Conservation (phyloP, 2,113 vertebrate species). For the Capra hircus region DNA sequence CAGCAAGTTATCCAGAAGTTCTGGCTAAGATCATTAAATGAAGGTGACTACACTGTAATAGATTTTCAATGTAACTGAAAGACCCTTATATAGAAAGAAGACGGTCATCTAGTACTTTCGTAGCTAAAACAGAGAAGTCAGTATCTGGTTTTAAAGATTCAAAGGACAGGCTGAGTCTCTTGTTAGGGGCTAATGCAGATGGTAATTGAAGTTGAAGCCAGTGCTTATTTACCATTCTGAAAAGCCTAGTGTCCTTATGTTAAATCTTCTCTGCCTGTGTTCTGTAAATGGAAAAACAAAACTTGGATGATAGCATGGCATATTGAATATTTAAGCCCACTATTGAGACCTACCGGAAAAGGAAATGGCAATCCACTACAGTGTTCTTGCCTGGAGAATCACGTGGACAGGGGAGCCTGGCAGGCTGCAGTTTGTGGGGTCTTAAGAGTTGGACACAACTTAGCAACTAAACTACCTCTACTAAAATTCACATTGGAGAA, state of each 20-base stretch:
- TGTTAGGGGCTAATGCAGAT: background rate
- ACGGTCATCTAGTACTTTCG: background rate
- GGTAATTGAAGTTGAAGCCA: background rate
- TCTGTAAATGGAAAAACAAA: background rate
- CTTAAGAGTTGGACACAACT: background rate
- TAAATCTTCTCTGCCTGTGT: background rate
- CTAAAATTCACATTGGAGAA: background rate
- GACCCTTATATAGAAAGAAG: background rate
- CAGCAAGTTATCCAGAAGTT: background rate
- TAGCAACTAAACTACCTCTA: background rate
- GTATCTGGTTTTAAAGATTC: background rate
- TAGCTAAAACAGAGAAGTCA: background rate
- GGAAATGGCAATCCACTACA: background rate
- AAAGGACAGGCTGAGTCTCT: background rate
- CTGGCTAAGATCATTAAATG: background rate
- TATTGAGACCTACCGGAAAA: background rate
- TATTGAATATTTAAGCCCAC: background rate
- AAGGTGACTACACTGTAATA: background rate
- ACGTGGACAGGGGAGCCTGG: background rate
- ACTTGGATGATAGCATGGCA: accelerated
- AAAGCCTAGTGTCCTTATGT: background rate
- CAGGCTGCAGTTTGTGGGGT: background rate
- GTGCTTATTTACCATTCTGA: background rate
- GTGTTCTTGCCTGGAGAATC: background rate
- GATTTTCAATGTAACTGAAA: background rate